phyloP scores from a whole-genome alignment of 1,140 invertebrate species.

The Papilio polyxenes region DNA sequence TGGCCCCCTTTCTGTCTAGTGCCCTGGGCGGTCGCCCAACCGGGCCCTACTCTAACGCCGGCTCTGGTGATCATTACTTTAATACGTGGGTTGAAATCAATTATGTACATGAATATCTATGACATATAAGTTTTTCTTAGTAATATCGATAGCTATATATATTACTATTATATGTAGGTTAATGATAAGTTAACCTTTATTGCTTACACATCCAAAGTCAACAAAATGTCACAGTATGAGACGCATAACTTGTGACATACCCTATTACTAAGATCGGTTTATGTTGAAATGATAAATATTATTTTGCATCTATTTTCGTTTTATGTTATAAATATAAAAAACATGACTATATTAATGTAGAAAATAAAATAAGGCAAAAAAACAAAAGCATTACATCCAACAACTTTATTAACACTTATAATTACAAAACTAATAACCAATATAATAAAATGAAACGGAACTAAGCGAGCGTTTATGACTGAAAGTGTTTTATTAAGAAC shows the following conservation, averaged over 20 bases:
- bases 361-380: background rate
- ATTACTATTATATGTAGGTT: constrained; percentile 13
- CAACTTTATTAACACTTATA: background rate
- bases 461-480: background rate
- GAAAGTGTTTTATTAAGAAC: constrained; percentile 3
- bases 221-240: background rate
- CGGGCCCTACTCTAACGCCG: too few species aligned
- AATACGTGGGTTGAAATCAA: constrained; percentile 2
- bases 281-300: background rate
- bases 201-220: background rate
- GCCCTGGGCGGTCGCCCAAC: too few species aligned
- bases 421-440: constrained; percentile 2
- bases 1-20: too few species aligned
- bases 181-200: constrained; percentile 7
- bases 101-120: background rate
- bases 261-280: background rate
- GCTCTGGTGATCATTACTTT: background rate
- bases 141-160: constrained; percentile 8
- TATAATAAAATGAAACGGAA: constrained; percentile 11
- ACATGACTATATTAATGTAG: too few species aligned
- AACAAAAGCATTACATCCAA: background rate
- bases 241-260: constrained; percentile 13
- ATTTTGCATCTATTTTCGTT: too few species aligned
- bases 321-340: too few species aligned
- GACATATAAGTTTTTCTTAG: constrained; percentile 1